These are phyloP conservation scores for Neomonachus schauinslandi DNA, from an alignment of 2,113 vertebrate genomes.

Conservation along the genomic window DNA sequence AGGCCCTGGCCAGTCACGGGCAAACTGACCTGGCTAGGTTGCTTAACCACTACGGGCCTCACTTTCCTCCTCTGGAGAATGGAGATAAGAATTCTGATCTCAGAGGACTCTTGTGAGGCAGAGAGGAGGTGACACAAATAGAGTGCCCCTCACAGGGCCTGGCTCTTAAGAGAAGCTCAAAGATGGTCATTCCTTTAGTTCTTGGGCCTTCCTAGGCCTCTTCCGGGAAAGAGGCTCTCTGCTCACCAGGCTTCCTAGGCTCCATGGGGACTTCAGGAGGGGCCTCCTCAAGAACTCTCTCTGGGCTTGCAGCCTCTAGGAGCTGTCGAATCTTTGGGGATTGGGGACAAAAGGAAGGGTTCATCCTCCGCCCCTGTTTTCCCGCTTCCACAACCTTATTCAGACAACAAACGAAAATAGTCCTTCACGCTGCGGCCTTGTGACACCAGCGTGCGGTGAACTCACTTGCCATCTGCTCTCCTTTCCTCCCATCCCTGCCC, in stretches of 20 bases:
- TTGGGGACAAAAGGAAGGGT: neutral
- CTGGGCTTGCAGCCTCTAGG: constrained; percentile 74
- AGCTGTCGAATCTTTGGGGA: constrained; percentile 77
- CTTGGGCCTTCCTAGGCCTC: neutral
- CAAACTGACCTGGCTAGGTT: neutral
- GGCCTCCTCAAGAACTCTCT: constrained; percentile 42
- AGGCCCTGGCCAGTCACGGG: neutral
- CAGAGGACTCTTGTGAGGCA: neutral
- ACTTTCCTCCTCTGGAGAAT: neutral
- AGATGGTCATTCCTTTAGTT: neutral
- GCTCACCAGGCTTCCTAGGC: constrained; percentile 69
- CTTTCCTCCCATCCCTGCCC: neutral
- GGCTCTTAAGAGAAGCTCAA: neutral
- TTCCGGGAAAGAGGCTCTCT: neutral
- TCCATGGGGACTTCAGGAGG: constrained; percentile 24
- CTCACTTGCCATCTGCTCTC: neutral
- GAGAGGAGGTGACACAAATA: neutral
- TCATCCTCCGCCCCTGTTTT: neutral
- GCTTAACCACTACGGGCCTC: neutral
- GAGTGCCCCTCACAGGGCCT: neutral
- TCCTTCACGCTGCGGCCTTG: neutral
- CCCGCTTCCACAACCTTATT: neutral
- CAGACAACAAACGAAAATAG: neutral
- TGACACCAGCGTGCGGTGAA: neutral
- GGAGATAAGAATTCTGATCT: neutral